Evolutionary conservation across 2,113 vertebrate genomes (phyloP).

Genomic region (Albula goreensis): DNA sequence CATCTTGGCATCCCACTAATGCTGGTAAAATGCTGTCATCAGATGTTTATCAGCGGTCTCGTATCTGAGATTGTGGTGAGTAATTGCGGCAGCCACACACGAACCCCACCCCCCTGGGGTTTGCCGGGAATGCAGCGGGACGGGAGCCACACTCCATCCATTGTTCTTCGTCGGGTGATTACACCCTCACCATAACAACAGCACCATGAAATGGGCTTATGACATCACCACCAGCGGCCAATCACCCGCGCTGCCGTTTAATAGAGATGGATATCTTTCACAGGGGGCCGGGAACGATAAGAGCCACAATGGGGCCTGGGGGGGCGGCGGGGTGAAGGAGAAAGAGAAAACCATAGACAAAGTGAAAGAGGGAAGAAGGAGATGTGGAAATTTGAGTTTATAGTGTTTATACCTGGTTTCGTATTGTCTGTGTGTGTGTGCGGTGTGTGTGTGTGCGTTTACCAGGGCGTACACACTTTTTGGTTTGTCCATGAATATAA

Average conservation of each 20-base stretch:
- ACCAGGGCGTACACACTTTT: too few relatives aligned
- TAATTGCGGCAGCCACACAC: background rate
- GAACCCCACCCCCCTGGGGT: background rate
- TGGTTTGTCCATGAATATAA: too few relatives aligned
- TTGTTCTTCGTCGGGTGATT: background rate
- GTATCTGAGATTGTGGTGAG: background rate
- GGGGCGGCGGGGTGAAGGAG: too few relatives aligned
- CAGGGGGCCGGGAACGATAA: background rate
- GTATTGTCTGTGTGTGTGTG: too few relatives aligned
- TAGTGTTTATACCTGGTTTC: background rate
- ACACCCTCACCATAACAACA: background rate
- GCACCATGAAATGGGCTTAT: background rate
- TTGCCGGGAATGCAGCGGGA: background rate
- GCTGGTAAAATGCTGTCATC: background rate
- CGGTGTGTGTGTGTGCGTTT: too few relatives aligned
- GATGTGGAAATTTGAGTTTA: background rate
- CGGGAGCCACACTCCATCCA: background rate
- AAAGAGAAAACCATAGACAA: background rate
- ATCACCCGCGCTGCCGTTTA: background rate
- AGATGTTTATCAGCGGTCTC: background rate
- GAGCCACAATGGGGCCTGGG: background rate
- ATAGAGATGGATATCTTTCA: background rate
- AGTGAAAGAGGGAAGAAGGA: background rate
- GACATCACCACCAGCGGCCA: too few relatives aligned
- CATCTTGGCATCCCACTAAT: background rate